Conservation (phyloP, 1,140 invertebrate genomes). For the Acromyrmex charruanus region DNA sequence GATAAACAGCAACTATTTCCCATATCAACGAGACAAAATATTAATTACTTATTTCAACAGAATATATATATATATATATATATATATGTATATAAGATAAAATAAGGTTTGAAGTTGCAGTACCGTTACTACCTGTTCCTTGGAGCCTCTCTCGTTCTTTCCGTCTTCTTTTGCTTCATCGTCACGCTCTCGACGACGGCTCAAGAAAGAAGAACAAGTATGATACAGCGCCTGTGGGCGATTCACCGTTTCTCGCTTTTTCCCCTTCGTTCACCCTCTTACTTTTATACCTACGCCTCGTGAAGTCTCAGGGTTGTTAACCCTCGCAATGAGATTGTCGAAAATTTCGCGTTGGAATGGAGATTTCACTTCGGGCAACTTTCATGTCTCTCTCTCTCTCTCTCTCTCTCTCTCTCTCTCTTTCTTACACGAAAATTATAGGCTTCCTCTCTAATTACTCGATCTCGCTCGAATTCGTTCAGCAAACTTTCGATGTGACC, state of each 20-base stretch:
- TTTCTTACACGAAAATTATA: constrained; percentile 15
- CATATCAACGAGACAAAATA: not conserved
- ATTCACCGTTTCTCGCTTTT: constrained; percentile 6
- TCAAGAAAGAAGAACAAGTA: constrained; percentile 21
- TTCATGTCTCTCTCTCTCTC: constrained; percentile 11
- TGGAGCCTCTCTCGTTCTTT: constrained; percentile 48
- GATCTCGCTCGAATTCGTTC: constrained; percentile 17
- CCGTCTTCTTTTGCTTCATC: constrained; percentile 5
- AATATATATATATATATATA: constrained; percentile 11
- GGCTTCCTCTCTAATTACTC: constrained; percentile 37
- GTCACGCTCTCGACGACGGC: constrained; percentile 19
- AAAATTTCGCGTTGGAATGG: constrained; percentile 31
- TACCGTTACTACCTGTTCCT: constrained; percentile 77
- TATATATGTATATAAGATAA: constrained; percentile 43
- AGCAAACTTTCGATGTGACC: constrained; percentile 25
- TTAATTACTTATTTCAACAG: constrained; percentile 42
- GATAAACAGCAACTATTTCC: not conserved
- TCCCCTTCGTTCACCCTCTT: constrained; percentile 4
- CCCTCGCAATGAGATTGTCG: constrained; percentile 54
- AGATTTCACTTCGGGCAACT: constrained; percentile 50
- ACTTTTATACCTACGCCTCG: not conserved
- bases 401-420: not conserved
- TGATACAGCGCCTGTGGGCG: not conserved
- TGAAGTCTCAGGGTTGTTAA: constrained; percentile 68
- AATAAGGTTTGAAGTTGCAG: constrained; percentile 30